These are phyloP conservation scores for Epirrita christyi DNA, from an alignment of 2,888 invertebrate species.

Conservation along the genomic window DNA sequence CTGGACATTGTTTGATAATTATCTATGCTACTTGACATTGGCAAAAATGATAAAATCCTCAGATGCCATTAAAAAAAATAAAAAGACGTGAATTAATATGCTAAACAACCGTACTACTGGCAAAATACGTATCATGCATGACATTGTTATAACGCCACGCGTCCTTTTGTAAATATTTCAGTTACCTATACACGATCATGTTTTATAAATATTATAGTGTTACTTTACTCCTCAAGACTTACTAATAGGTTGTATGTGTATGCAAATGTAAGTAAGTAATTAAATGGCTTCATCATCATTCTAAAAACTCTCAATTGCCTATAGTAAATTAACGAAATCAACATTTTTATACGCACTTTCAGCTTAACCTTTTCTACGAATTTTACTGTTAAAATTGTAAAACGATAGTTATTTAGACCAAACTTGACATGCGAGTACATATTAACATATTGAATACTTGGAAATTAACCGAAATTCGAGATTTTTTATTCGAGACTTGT, in stretches of 20 bases:
- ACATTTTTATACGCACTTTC: constrained; percentile 2
- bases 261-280: not conserved
- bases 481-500: too few species aligned
- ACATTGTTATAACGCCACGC: constrained; percentile 38
- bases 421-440: too few species aligned
- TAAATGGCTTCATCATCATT: constrained; percentile 11
- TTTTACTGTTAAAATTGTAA: too few species aligned
- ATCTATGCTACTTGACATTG: too few species aligned
- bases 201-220: constrained; percentile 43
- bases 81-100: too few species aligned
- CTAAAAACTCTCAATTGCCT: not conserved
- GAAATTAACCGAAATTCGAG: too few species aligned
- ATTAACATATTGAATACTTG: too few species aligned
- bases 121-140: not conserved
- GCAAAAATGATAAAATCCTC: too few species aligned
- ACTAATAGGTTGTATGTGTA: not conserved
- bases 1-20: too few species aligned
- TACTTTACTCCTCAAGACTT: not conserved
- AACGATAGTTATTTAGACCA: too few species aligned
- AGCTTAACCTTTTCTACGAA: not conserved
- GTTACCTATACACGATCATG: constrained; percentile 35
- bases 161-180: constrained; percentile 47
- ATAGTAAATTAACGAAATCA: not conserved
- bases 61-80: too few species aligned
- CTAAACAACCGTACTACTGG: not conserved